Conservation (phyloP, 2,888 invertebrate genomes). For the Hemithea aestivaria region DNA sequence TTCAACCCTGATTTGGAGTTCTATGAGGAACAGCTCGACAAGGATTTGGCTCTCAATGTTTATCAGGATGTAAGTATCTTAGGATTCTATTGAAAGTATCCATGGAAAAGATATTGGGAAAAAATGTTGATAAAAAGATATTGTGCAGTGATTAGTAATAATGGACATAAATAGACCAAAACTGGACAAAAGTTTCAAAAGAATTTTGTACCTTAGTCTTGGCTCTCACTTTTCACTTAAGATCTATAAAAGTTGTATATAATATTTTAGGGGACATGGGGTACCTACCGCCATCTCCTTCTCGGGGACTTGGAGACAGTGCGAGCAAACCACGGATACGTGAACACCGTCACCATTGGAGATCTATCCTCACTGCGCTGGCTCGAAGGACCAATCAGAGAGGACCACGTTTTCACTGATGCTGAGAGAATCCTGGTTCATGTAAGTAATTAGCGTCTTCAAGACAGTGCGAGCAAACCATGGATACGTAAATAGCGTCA, state of each 20-base stretch:
- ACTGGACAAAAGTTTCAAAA: too few species aligned
- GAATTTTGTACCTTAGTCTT: too few species aligned
- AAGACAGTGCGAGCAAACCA: constrained; percentile 77
- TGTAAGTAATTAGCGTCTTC: constrained; percentile 68
- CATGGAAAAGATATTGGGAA: too few species aligned
- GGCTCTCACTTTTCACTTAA: too few species aligned
- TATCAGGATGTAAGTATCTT: constrained; percentile 76
- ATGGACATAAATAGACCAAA: too few species aligned
- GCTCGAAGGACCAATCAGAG: constrained; percentile 82
- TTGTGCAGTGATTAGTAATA: too few species aligned
- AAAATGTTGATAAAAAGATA: too few species aligned
- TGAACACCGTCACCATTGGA: constrained; percentile 87
- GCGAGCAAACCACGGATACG: constrained; percentile 83
- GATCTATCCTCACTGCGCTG: constrained; percentile 89
- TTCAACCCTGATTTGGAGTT: constrained; percentile 83
- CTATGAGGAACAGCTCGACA: constrained; percentile 82
- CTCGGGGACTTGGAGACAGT: constrained; percentile 73
- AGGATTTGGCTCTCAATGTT: constrained; percentile 90
- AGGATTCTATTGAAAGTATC: too few species aligned
- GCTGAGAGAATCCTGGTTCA: constrained; percentile 48
- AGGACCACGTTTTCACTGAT: constrained; percentile 47
- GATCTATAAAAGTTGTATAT: constrained; percentile 2
- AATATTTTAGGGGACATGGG: constrained; percentile 80
- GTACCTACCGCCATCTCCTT: constrained; percentile 91
- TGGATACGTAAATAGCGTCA: constrained; percentile 86